A percentile compares a stretch with the other conserved stretches of the same genome.
Conservation (phyloP, 1,140 invertebrate genomes). For the Caenorhabditis briggsae region DNA sequence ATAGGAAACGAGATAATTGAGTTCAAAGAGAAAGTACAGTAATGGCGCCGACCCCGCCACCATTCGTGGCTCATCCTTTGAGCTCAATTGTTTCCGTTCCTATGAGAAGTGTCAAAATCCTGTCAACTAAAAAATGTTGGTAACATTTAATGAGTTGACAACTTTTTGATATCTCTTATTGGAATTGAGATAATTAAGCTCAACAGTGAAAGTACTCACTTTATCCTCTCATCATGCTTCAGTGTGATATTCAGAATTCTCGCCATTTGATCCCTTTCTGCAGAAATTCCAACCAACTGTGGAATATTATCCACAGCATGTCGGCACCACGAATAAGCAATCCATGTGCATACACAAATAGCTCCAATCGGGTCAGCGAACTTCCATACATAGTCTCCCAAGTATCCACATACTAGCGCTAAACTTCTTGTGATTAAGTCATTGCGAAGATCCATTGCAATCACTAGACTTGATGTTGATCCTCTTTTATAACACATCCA, state of each 20-base stretch:
- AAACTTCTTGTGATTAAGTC: slow-evolving; percentile 33
- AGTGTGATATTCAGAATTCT: slow-evolving; percentile 67
- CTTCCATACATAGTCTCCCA: slow-evolving; percentile 17
- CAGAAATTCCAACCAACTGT: slow-evolving; percentile 57
- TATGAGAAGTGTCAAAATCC: no score
- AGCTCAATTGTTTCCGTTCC: no score
- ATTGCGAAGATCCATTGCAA: slow-evolving; percentile 43
- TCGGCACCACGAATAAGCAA: slow-evolving; percentile 66
- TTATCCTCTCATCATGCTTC: slow-evolving; percentile 77
- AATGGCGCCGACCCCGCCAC: no score
- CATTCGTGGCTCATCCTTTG: no score
- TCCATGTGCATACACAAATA: slow-evolving; percentile 38
- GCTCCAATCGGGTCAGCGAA: slow-evolving; percentile 34
- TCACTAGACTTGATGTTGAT: slow-evolving; percentile 16
- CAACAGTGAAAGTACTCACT: slow-evolving; percentile 53
- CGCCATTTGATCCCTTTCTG: slow-evolving; percentile 62
- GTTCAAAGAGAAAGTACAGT: no score
- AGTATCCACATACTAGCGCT: slow-evolving; percentile 2
- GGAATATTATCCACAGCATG: slow-evolving; percentile 66
- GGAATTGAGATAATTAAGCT: no score
- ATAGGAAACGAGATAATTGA: no score
- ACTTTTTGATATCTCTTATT: no score
- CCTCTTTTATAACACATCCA: slow-evolving; percentile 31
- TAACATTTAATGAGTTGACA: no score
- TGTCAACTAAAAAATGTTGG: no score